These are phyloP conservation scores for Dilophus febrilis DNA, from an alignment of 2,888 invertebrate genomes.

Conservation along the genomic window DNA sequence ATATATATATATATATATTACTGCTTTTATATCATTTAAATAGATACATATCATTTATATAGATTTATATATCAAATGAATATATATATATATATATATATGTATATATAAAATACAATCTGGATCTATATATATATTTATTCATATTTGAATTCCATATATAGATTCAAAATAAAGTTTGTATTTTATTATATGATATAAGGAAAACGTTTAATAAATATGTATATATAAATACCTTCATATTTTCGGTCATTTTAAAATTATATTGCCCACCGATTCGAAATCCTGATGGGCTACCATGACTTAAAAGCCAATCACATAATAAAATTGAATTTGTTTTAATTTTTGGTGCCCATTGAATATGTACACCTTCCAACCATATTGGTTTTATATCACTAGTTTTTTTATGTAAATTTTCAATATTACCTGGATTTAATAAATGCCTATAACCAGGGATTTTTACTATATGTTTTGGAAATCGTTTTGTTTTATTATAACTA, in stretches of 20 bases:
- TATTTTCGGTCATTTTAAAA: slow-evolving; percentile 16
- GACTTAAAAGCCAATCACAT: slow-evolving; percentile 23
- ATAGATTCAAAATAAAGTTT: too few relatives aligned
- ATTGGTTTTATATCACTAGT: slow-evolving; percentile 26
- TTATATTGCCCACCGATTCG: slow-evolving; percentile 26
- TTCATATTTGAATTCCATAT: too few relatives aligned
- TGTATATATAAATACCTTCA: slow-evolving; percentile 24
- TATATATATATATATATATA: too few relatives aligned
- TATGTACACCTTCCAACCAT: slow-evolving; percentile 24
- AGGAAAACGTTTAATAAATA: too few relatives aligned
- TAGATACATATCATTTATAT: too few relatives aligned
- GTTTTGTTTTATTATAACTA: neutral
- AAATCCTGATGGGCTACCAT: slow-evolving; percentile 24
- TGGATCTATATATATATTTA: too few relatives aligned
- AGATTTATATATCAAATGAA: too few relatives aligned
- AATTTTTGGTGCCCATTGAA: slow-evolving; percentile 20
- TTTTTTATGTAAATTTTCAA: slow-evolving; percentile 23
- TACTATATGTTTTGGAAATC: slow-evolving; percentile 22
- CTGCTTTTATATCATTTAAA: too few relatives aligned
- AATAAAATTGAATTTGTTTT: slow-evolving; percentile 22
- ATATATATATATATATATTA: neutral
- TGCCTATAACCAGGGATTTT: slow-evolving; percentile 9
- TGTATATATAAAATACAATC: too few relatives aligned
- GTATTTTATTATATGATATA: too few relatives aligned
- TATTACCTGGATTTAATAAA: slow-evolving; percentile 25